phyloP scores from a whole-genome alignment of 2,888 invertebrate genomes.

The Hymenopus coronatus region DNA sequence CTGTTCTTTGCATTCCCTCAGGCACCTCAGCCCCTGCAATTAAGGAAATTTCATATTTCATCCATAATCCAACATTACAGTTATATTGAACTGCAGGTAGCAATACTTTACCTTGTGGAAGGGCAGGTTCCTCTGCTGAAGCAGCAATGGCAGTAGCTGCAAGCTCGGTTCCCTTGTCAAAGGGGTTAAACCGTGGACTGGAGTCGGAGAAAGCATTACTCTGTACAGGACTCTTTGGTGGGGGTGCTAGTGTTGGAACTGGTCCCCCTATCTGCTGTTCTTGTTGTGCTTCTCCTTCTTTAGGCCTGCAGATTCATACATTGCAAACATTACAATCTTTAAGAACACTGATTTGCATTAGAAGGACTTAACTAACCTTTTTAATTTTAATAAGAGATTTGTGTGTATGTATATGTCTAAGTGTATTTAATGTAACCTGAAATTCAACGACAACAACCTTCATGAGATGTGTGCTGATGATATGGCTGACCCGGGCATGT shows the following conservation, averaged over 20 bases:
- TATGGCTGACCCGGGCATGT: no score
- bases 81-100: background rate
- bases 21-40: conserved; percentile 24
- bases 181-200: conserved; percentile 74
- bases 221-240: conserved; percentile 56
- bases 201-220: conserved; percentile 53
- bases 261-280: conserved; percentile 41
- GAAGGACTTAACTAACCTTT: no score
- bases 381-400: no score
- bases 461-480: no score
- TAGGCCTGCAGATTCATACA: conserved; percentile 45
- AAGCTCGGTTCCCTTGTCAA: conserved; percentile 56
- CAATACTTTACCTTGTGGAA: conserved; percentile 43
- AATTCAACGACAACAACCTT: no score
- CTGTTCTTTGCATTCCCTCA: conserved; percentile 41
- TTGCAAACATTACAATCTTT: no score
- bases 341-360: no score
- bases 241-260: conserved; percentile 75
- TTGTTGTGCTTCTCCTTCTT: conserved; percentile 41
- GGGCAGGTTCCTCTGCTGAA: conserved; percentile 34
- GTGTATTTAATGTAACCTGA: no score
- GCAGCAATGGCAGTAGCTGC: conserved; percentile 39
- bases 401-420: no score
- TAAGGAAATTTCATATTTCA: background rate
- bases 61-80: background rate